Evolutionary conservation across 2,797 vertebrate species (phyloP).

Genomic region (Peromyscus nudipes): DNA sequence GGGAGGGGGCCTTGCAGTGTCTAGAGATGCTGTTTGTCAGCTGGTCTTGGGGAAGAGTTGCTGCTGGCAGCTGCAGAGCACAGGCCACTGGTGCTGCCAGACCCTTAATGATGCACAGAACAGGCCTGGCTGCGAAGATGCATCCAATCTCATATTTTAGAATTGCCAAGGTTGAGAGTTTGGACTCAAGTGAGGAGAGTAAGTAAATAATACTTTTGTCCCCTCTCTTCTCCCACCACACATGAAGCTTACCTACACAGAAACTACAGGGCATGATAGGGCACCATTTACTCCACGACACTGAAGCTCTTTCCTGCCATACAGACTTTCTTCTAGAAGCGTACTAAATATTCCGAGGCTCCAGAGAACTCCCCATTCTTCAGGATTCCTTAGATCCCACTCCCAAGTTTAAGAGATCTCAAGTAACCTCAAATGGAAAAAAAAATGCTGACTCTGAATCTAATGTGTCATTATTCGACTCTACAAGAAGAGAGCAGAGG

Average conservation of each 20-base stretch:
- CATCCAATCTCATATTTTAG: neutral
- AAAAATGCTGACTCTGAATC: neutral
- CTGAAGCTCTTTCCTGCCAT: too few relatives aligned
- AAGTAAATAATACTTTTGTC: neutral
- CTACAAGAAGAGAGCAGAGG: neutral
- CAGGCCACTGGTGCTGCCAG: neutral
- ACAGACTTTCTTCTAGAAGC: neutral
- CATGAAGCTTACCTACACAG: neutral
- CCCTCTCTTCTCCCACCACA: neutral
- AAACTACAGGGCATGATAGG: neutral
- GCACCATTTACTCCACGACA: rapidly evolving
- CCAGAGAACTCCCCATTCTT: neutral
- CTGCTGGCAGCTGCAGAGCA: neutral
- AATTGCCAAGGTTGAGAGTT: neutral
- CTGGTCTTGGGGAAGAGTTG: too few relatives aligned
- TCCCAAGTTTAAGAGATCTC: neutral
- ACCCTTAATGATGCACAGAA: neutral
- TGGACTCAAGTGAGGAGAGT: neutral
- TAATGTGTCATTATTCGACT: neutral
- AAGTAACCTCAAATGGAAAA: neutral
- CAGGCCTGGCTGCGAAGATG: neutral
- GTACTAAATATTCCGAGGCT: neutral
- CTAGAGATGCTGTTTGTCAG: neutral
- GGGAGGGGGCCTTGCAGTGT: neutral
- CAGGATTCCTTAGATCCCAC: neutral